phyloP scores from a whole-genome alignment of 2,888 invertebrate genomes.

The Lamproptera curius region DNA sequence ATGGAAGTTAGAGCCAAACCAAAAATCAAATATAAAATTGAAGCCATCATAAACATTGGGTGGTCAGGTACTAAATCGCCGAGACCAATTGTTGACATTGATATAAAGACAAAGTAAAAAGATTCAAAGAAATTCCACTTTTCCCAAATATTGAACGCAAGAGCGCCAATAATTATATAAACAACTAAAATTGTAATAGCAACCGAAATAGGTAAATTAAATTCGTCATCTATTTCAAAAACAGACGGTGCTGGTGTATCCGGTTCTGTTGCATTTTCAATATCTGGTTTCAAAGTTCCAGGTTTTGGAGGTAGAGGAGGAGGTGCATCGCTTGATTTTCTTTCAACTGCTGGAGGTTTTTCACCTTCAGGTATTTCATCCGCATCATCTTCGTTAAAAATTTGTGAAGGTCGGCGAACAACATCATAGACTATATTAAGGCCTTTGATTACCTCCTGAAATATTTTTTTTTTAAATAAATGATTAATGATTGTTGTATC shows the following conservation, averaged over 20 bases:
- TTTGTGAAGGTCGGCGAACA: constrained; percentile 85
- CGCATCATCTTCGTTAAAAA: constrained; percentile 75
- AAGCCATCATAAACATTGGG: constrained; percentile 93
- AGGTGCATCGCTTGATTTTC: constrained; percentile 59
- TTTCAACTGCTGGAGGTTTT: constrained; percentile 42
- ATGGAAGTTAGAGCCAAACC: constrained; percentile 97
- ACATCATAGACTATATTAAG: constrained; percentile 89
- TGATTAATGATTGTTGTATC: too few relatives aligned
- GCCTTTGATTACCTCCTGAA: constrained; percentile 89
- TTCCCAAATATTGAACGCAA: constrained; percentile 87
- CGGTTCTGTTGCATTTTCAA: constrained; percentile 76
- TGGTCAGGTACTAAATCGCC: constrained; percentile 94
- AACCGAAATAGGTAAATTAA: constrained; percentile 94
- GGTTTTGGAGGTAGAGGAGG: constrained; percentile 68
- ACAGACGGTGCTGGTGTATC: constrained; percentile 88
- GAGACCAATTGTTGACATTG: constrained; percentile 98
- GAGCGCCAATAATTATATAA: constrained; percentile 93
- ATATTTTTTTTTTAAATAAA: too few relatives aligned
- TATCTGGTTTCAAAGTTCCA: constrained; percentile 41
- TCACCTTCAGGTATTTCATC: constrained; percentile 37
- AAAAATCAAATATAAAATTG: constrained; percentile 95
- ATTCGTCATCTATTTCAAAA: constrained; percentile 93
- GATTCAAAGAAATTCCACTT: constrained; percentile 95
- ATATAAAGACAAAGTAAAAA: constrained; percentile 98
- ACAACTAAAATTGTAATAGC: constrained; percentile 89